Percentiles rank a stretch among this genome's conserved stretches.
Conservation (phyloP, 2,888 invertebrate genomes). For the Hypomecis atomaria region DNA sequence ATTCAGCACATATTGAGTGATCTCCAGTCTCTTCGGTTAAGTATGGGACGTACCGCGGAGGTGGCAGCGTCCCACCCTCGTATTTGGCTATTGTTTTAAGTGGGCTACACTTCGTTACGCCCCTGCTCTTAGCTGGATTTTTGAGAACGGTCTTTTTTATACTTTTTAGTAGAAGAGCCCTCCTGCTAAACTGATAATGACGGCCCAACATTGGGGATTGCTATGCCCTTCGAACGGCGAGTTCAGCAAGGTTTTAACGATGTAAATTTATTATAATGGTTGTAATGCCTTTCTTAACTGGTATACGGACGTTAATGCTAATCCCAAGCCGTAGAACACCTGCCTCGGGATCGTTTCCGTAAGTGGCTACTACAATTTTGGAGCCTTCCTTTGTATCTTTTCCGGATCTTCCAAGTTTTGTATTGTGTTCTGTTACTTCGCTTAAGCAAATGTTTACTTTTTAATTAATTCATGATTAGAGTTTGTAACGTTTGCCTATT, state of each 20-base stretch:
- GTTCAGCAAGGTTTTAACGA: constrained; percentile 69
- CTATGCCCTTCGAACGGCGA: constrained; percentile 47
- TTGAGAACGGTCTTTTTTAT: constrained; percentile 74
- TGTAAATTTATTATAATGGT: constrained; percentile 77
- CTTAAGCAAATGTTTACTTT: too few relatives aligned
- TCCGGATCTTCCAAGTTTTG: constrained; percentile 11
- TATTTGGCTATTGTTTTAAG: constrained; percentile 84
- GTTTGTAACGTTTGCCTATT: too few relatives aligned
- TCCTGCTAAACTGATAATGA: constrained; percentile 82
- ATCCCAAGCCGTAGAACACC: constrained; percentile 70
- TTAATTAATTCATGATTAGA: too few relatives aligned
- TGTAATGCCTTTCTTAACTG: constrained; percentile 70
- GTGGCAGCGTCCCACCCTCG: constrained; percentile 71
- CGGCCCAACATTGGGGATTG: constrained; percentile 59
- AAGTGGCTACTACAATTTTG: constrained; percentile 44
- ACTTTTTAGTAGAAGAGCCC: constrained; percentile 71
- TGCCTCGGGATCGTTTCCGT: constrained; percentile 51
- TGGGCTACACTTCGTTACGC: constrained; percentile 81
- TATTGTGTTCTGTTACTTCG: background rate
- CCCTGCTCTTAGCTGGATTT: constrained; percentile 72
- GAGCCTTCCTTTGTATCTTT: constrained; percentile 30
- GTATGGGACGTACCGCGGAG: constrained; percentile 68
- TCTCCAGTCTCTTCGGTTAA: constrained; percentile 69
- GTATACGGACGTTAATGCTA: constrained; percentile 70
- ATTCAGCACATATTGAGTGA: constrained; percentile 82